Evolutionary conservation across 2,113 vertebrate genomes (phyloP).

Genomic region (Psephotus haematonotus): DNA sequence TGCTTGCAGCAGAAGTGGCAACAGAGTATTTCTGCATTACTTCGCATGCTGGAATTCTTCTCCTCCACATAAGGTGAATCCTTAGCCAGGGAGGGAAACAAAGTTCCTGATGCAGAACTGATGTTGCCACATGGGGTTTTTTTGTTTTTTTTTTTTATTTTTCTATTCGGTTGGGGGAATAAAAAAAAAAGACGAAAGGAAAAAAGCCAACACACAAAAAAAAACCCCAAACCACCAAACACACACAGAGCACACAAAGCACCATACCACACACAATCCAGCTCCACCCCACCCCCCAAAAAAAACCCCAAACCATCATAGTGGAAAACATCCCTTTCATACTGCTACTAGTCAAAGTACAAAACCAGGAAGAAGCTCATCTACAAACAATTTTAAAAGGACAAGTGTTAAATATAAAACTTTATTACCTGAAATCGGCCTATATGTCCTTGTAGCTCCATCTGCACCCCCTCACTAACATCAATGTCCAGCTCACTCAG

Average conservation of each 20-base stretch:
- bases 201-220: not conserved
- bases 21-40: not conserved
- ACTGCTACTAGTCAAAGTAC: not conserved
- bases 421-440: slow-evolving; percentile 90
- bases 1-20: not conserved
- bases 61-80: not conserved
- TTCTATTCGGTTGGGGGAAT: not conserved
- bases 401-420: not conserved
- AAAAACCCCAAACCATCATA: not conserved
- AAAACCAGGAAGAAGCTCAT: not conserved
- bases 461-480: slow-evolving; percentile 81
- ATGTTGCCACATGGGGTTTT: not conserved
- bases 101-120: not conserved
- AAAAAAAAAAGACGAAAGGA: not conserved
- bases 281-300: rapidly evolving
- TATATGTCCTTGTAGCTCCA: slow-evolving; percentile 94
- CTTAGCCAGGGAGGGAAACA: not conserved
- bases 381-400: not conserved
- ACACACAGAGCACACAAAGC: not conserved
- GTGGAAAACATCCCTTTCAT: not conserved
- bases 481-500: slow-evolving; percentile 83
- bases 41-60: not conserved
- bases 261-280: not conserved
- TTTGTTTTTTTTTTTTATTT: not conserved
- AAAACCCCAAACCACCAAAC: not conserved